Evolutionary conservation across 2,797 vertebrate species (phyloP), one percentile per base, ranked within the genome.

Genomic region (Danio aesculapii): DNA sequence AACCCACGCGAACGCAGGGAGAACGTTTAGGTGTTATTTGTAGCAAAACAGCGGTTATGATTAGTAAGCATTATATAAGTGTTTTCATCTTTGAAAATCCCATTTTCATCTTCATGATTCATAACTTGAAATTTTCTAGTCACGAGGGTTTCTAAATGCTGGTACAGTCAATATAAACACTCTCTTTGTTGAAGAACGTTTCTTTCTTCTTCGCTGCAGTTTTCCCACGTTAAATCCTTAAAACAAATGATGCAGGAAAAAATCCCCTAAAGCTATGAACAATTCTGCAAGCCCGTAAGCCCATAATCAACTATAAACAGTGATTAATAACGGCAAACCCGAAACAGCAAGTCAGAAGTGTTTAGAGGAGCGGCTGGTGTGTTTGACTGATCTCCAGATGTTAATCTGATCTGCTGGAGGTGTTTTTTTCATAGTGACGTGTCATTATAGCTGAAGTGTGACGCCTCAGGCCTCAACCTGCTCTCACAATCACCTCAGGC

Each of bases 381-480:
- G 63, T 69, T 69, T 61, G 16, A 58, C 43, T 78, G 21, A 59
- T 73, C 10, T 68, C 46, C 69, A 4, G 14, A 64, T 62, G 68
- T 19, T 61, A 67, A 70, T 39, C 77, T 73, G 50, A 59, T 81
- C 79, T 69, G 81, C 67, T 64, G 77, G 44, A 39, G 21, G 43
- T 64, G 73, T 41, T 77, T 59, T 64, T 71, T 19, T 30, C 3
- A 77, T 72, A 55, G 9, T 71, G 70, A 44, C 61, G 55, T 85
- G 82, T 75, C 77, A 83, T 83, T 69, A 78, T 30, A 30, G 9
- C 16, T 50, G 39, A 30, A 81, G 83, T 77, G 61, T 81, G 70
- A 86, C 14, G 74, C 83, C 81, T 83, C 75, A 79, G 70, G 85
- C 53, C 53, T 46, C 4, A 77, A 84, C 86, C 78, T 82, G 72